Conservation (phyloP, 2,888 invertebrate species). For the Apamea anceps region DNA sequence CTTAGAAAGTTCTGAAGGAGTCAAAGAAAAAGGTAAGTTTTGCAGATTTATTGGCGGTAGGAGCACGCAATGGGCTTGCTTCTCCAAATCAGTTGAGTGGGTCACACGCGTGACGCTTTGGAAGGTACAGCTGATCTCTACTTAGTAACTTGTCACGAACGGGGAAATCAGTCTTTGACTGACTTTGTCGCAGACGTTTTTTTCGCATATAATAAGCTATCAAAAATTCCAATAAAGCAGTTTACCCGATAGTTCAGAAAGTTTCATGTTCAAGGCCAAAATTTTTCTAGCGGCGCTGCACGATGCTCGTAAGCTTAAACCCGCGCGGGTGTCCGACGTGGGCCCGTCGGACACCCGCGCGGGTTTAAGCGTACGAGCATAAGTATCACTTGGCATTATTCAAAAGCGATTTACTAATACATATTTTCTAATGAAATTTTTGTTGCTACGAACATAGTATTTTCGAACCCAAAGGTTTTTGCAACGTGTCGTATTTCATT, state of each 20-base stretch:
- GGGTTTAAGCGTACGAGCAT: neutral
- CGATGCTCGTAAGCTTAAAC: no score
- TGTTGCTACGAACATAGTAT: no score
- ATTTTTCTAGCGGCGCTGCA: neutral
- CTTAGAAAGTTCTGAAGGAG: conserved; percentile 90
- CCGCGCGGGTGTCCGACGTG: no score
- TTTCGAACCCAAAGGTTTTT: no score
- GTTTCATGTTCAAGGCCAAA: neutral
- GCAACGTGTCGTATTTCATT: no score
- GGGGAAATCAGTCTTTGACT: neutral
- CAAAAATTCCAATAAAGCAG: neutral
- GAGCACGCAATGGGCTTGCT: no score
- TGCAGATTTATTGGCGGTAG: neutral
- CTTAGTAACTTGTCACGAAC: neutral
- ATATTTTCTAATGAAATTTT: no score
- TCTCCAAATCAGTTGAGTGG: no score
- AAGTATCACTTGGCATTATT: no score
- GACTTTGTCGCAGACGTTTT: neutral
- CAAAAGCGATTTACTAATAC: no score
- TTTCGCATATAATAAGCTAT: neutral
- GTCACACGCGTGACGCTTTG: neutral
- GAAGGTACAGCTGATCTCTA: neutral
- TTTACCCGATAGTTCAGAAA: neutral
- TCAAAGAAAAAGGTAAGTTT: conserved; percentile 79
- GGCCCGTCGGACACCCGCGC: neutral